Percentiles rank a stretch among this genome's conserved stretches.
phyloP scores from a whole-genome alignment of 2,888 invertebrate genomes.

The Halocaridina rubra region DNA sequence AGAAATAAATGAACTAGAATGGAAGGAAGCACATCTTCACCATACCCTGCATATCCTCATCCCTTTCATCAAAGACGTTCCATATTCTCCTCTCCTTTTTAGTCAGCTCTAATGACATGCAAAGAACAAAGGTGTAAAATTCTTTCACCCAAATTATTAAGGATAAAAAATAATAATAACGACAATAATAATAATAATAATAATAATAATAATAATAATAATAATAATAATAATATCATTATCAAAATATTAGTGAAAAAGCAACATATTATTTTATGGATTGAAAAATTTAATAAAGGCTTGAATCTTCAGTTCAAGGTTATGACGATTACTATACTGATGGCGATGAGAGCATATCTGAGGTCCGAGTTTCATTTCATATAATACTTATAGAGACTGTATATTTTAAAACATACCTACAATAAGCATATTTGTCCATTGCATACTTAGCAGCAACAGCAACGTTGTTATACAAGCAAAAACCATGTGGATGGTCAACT shows the following conservation, averaged over 20 bases:
- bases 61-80: too few relatives aligned
- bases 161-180: background rate
- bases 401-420: conserved; percentile 70
- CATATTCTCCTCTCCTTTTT: too few relatives aligned
- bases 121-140: conserved; percentile 5
- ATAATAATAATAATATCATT: too few relatives aligned
- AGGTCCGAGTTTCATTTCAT: background rate
- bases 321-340: background rate
- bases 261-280: too few relatives aligned
- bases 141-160: background rate
- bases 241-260: too few relatives aligned
- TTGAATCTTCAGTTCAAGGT: too few relatives aligned
- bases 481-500: conserved; percentile 81
- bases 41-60: too few relatives aligned
- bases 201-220: background rate
- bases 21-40: too few relatives aligned
- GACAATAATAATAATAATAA: background rate
- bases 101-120: too few relatives aligned
- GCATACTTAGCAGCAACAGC: conserved; percentile 85
- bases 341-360: background rate
- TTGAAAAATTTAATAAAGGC: too few relatives aligned
- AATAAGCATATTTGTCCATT: conserved; percentile 73
- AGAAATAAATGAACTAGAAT: too few relatives aligned
- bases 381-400: background rate
- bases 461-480: conserved; percentile 90